Conservation (phyloP, 2,888 invertebrate genomes). For the Alsophila aescularia region DNA sequence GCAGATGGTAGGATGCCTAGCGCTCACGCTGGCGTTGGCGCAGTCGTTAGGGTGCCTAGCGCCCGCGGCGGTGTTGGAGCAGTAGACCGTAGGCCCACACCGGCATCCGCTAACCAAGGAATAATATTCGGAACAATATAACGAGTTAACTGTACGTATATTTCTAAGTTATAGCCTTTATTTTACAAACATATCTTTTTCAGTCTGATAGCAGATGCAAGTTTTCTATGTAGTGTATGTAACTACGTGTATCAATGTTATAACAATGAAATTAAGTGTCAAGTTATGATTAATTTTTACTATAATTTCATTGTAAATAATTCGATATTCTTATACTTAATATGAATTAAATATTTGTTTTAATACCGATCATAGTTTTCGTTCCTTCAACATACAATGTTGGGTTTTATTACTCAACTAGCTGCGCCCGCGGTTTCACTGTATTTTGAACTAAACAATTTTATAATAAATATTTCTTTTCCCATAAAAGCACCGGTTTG, state of each 20-base stretch:
- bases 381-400: conserved; percentile 11
- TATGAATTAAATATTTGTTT: conserved; percentile 82
- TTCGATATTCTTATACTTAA: conserved; percentile 73
- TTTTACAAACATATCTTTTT: conserved; percentile 78
- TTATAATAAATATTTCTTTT: too few species aligned
- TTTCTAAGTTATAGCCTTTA: conserved; percentile 78
- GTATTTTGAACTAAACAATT: too few species aligned
- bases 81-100: too few species aligned
- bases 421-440: too few species aligned
- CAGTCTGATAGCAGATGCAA: conserved; percentile 80
- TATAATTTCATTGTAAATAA: conserved; percentile 83
- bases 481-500: too few species aligned
- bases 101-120: conserved; percentile 47
- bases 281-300: conserved; percentile 63
- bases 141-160: conserved; percentile 70
- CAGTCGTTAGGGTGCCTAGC: conserved; percentile 26
- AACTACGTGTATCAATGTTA: conserved; percentile 76
- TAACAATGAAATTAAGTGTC: conserved; percentile 80
- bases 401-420: conserved; percentile 53
- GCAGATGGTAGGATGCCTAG: too few species aligned
- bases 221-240: conserved; percentile 83
- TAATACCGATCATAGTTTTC: conserved; percentile 60
- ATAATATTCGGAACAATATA: conserved; percentile 79
- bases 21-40: conserved; percentile 40
- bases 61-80: neutral